phyloP scores from a whole-genome alignment of 2,888 invertebrate genomes.

The Serrognathus titanus region DNA sequence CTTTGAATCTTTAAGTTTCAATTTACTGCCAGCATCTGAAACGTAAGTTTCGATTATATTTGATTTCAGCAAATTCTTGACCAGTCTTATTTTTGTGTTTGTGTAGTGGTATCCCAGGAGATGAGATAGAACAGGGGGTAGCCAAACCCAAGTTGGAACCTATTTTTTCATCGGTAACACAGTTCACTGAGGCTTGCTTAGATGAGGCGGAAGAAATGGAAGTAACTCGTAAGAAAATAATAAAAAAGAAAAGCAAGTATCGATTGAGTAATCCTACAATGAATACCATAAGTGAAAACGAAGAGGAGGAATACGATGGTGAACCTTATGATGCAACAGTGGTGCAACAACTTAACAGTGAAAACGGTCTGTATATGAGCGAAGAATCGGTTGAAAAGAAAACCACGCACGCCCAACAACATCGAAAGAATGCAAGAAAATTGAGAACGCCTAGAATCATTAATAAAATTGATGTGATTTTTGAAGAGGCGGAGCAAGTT shows the following conservation, averaged over 20 bases:
- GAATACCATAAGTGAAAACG: conserved; percentile 12
- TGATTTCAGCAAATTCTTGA: neutral
- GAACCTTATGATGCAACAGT: neutral
- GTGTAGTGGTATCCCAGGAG: conserved; percentile 52
- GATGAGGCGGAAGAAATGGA: conserved; percentile 45
- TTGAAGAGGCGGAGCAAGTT: neutral
- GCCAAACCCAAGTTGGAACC: conserved; percentile 32
- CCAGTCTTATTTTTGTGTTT: conserved; percentile 5
- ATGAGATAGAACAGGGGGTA: conserved; percentile 54
- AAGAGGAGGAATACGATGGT: conserved; percentile 9
- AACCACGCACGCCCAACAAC: too few species aligned
- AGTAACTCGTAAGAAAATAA: conserved; percentile 21
- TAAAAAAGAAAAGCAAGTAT: conserved; percentile 19
- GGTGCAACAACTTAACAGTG: neutral
- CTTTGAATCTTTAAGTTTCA: conserved; percentile 59
- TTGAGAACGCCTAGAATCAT: neutral
- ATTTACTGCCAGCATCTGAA: conserved; percentile 51
- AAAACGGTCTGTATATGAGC: neutral
- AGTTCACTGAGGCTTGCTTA: conserved; percentile 53
- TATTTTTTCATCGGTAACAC: conserved; percentile 52
- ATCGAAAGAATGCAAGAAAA: too few species aligned
- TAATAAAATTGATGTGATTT: neutral
- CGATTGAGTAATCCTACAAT: neutral
- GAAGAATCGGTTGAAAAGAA: too few species aligned
- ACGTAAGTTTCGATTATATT: conserved; percentile 28